Evolutionary conservation across 2,797 vertebrate genomes (phyloP), one percentile per base, ranked within the genome.

Genomic region (Gallinago nigripennis): DNA sequence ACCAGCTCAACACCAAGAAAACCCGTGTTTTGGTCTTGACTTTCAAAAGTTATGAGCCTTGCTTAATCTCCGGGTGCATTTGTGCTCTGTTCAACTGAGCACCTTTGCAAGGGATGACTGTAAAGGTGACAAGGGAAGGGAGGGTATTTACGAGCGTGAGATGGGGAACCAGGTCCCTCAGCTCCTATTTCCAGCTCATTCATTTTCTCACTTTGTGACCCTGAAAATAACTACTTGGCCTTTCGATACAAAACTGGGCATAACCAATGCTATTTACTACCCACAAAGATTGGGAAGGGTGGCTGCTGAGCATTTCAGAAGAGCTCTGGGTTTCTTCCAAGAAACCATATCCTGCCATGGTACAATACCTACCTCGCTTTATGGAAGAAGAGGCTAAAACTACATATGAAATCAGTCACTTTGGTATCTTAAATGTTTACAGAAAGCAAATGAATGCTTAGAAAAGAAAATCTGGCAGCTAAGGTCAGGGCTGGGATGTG

Each of bases 71-170:
- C 39, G 46, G 11, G n/a, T 3, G n/a, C 35, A 5, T 28, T 25
- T 1, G 5, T 5, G 46, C 46, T 27, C 27, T 3, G 6, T 21
- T n/a, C 54, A 18, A 3, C 33, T 0, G 12, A n/a, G 9, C 1
- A 3, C 31, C 37, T 35, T 7, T 18, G 6, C 60, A n/a, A 30
- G 63, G 45, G 41, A 14, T 20, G 41, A 18, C 77, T 16, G 51
- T 9, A 4, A 46, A 45, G 60, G 68, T 51, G 68, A 11, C 57
- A 61, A 1, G 0, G 27, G 56, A 65, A 78, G 30, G 41, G 21
- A 21, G 16, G 30, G 60, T 14, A 19, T 54, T 82, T 45, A 69
- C 2, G 28, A 66, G 57, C 64, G 51, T 0, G 0, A 65, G 57
- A 17, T 16, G 16, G 43, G 8, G 30, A 88, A 68, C 9, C 31